phyloP scores from a whole-genome alignment of 2,113 vertebrate genomes.

The Leiothrix lutea region DNA sequence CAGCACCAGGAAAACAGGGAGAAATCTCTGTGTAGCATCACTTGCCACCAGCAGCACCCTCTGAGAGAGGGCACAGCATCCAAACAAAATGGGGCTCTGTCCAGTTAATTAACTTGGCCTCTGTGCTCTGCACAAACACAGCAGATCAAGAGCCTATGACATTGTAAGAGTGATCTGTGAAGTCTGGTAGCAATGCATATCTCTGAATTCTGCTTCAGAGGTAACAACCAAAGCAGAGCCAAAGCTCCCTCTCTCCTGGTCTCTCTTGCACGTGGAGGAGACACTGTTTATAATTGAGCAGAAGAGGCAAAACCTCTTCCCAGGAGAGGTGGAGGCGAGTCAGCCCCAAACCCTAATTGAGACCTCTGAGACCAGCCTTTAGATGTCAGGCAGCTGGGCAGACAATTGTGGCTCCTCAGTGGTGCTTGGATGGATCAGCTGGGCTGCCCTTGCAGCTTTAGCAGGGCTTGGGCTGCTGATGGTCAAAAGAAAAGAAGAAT shows the following conservation, averaged over 20 bases:
- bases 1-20: background rate
- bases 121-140: background rate
- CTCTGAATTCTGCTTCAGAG: background rate
- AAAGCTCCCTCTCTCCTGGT: background rate
- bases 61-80: background rate
- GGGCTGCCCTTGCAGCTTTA: background rate
- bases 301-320: constrained; percentile 20
- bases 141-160: background rate
- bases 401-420: background rate
- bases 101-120: background rate
- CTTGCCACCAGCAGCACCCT: background rate
- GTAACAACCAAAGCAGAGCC: background rate
- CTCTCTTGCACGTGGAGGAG: background rate
- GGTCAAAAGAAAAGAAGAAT: background rate
- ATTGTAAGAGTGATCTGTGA: background rate
- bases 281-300: background rate
- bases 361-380: constrained; percentile 39
- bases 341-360: constrained; percentile 20
- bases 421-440: background rate
- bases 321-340: background rate
- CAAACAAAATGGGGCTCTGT: fast-evolving
- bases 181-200: background rate
- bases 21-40: background rate
- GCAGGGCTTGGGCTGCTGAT: background rate
- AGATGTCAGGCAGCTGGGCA: background rate